A percentile compares a stretch with the other conserved stretches of the same genome.
Evolutionary conservation across 2,888 invertebrate species (phyloP).

Genomic region (Acanthosepion lycidas): DNA sequence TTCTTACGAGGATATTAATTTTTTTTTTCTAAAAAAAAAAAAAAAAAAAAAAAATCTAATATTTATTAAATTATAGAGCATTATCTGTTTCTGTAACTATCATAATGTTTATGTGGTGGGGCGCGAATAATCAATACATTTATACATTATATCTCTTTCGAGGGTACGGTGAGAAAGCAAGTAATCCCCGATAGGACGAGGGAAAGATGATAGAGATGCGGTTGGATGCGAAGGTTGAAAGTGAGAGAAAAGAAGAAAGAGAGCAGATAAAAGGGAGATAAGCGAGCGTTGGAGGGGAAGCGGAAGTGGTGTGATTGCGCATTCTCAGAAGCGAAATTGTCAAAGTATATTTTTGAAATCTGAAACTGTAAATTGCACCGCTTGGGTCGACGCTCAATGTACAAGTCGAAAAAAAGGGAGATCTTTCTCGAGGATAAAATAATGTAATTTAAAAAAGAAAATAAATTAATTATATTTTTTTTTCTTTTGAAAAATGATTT

Average conservation of each 20-base stretch:
- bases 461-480: too few species aligned
- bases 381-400: background rate
- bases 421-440: too few species aligned
- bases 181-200: background rate
- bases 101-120: too few species aligned
- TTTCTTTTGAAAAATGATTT: too few species aligned
- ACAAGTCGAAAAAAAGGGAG: too few species aligned
- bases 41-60: too few species aligned
- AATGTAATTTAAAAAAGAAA: too few species aligned
- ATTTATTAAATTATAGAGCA: too few species aligned
- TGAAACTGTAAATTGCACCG: background rate
- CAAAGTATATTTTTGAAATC: background rate
- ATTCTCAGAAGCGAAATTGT: background rate
- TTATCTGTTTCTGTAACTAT: too few species aligned
- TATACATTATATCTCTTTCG: background rate
- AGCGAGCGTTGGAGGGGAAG: slow-evolving; percentile 20
- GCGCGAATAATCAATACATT: background rate
- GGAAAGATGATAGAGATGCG: background rate
- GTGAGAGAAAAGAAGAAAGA: background rate
- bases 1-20: too few species aligned
- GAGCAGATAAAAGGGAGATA: background rate
- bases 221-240: background rate
- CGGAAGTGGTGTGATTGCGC: background rate
- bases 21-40: too few species aligned
- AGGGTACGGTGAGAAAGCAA: background rate